Conservation (phyloP, 2,888 invertebrate genomes). For the Oligia latruncula region DNA sequence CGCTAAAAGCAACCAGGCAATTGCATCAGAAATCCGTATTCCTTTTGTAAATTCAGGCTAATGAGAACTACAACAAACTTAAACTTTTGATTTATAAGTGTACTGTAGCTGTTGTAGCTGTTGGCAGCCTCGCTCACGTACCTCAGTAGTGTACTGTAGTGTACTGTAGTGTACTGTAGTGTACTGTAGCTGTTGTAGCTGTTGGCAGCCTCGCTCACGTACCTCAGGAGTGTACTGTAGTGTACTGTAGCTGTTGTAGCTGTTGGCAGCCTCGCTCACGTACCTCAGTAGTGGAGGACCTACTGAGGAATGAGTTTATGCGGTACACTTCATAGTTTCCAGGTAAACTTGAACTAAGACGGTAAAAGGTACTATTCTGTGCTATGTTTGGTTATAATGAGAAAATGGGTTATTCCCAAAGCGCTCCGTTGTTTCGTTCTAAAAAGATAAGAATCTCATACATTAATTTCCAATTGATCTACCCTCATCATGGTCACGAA, state of each 20-base stretch:
- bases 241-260: slow-evolving; percentile 31
- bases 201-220: slow-evolving; percentile 33
- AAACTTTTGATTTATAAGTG: slow-evolving; percentile 58
- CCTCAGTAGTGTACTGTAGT: no score
- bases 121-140: slow-evolving; percentile 29
- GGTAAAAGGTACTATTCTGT: neutral
- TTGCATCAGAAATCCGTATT: slow-evolving; percentile 35
- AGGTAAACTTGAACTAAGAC: slow-evolving; percentile 6
- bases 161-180: no score
- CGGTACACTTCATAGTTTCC: slow-evolving; percentile 11
- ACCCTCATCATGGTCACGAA: no score
- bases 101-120: slow-evolving; percentile 32
- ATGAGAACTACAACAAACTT: slow-evolving; percentile 39
- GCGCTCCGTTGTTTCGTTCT: no score
- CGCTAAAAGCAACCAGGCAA: slow-evolving; percentile 17
- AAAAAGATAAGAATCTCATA: no score
- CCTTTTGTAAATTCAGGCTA: slow-evolving; percentile 31
- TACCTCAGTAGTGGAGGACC: slow-evolving; percentile 30
- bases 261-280: slow-evolving; percentile 33
- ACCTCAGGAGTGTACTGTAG: no score
- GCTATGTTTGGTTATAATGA: neutral
- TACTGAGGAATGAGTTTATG: slow-evolving; percentile 40
- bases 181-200: slow-evolving; percentile 28
- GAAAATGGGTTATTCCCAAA: neutral
- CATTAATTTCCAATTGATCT: no score